Evolutionary conservation across 2,797 vertebrate genomes (phyloP).

Genomic region (Thamnophis elegans): DNA sequence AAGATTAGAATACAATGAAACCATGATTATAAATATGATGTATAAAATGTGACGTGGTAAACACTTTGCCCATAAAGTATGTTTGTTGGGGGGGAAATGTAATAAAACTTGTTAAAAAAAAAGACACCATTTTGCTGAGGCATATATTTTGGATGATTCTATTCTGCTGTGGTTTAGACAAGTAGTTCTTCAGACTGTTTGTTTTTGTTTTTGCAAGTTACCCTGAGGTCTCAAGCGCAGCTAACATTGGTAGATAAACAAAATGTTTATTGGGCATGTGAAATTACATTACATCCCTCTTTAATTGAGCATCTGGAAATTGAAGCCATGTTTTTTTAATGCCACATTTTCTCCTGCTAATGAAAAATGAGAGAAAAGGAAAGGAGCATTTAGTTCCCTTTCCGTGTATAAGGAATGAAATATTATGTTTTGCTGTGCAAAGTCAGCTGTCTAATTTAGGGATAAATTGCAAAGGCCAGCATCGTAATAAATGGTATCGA

Average conservation of each 20-base stretch:
- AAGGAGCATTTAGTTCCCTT: not conserved
- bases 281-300: not conserved
- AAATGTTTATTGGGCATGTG: not conserved
- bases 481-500: slow-evolving; percentile 5
- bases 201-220: not conserved
- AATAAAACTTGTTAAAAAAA: no score
- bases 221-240: not conserved
- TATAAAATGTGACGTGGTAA: no score
- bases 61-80: no score
- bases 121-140: not conserved
- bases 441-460: slow-evolving; percentile 12
- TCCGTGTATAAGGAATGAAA: not conserved
- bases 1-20: no score
- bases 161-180: not conserved
- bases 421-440: not conserved
- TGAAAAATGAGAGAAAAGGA: not conserved
- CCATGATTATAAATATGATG: no score
- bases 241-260: not conserved
- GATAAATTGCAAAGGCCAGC: slow-evolving; percentile 37
- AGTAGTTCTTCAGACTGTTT: not conserved
- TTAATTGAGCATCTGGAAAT: not conserved
- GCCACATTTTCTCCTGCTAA: slow-evolving; percentile 2
- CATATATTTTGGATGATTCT: not conserved
- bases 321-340: slow-evolving; percentile 10
- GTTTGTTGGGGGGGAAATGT: no score